phyloP scores from a whole-genome alignment of 2,888 invertebrate genomes.

The Stictocephala bisonia region DNA sequence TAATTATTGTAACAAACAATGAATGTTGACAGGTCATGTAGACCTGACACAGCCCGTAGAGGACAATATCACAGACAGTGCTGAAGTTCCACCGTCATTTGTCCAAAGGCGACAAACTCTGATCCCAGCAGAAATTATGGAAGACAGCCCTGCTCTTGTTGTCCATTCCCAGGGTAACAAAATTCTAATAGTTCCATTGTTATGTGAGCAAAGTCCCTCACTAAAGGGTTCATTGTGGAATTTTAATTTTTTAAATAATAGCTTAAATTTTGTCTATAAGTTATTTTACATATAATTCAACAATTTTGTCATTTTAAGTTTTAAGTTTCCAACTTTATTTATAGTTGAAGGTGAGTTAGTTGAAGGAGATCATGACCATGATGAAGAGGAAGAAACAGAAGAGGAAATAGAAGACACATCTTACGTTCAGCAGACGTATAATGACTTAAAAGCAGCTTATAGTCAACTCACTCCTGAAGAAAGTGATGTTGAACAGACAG shows the following conservation, averaged over 20 bases:
- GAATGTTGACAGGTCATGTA: too few species aligned
- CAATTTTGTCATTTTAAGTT: neutral
- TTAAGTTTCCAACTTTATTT: neutral
- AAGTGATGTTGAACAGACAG: constrained; percentile 61
- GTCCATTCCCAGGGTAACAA: constrained; percentile 24
- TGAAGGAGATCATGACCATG: constrained; percentile 57
- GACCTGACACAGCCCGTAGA: too few species aligned
- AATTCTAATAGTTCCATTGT: neutral
- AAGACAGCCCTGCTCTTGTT: constrained; percentile 30
- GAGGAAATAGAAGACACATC: constrained; percentile 61
- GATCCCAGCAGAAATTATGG: constrained; percentile 43
- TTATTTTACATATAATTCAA: too few species aligned
- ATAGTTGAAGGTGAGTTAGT: constrained; percentile 49
- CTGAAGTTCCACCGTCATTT: constrained; percentile 8
- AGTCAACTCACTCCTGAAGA: constrained; percentile 52
- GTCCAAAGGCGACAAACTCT: constrained; percentile 49
- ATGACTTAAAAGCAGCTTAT: constrained; percentile 61
- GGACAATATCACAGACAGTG: constrained; percentile 3
- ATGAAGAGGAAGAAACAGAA: constrained; percentile 61
- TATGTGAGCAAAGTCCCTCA: constrained; percentile 35
- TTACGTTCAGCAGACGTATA: constrained; percentile 62
- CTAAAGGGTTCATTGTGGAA: too few species aligned
- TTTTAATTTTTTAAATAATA: too few species aligned
- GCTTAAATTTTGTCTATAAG: too few species aligned
- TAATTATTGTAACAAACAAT: too few species aligned